A percentile compares a stretch with the other conserved stretches of the same genome.
phyloP scores from a whole-genome alignment of 2,888 invertebrate species.

The Agyllia agylla region DNA sequence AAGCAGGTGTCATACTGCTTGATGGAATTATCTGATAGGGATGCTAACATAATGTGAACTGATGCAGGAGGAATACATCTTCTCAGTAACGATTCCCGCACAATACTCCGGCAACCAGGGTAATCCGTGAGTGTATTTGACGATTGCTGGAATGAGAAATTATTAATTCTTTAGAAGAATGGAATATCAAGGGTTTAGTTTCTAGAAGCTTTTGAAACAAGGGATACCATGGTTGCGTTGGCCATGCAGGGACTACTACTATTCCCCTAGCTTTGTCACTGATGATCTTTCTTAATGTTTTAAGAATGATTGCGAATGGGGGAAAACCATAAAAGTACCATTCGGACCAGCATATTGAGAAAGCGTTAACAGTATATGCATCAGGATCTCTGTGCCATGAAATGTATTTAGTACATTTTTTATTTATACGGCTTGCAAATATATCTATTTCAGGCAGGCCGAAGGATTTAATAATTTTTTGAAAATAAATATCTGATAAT shows the following conservation, averaged over 20 bases:
- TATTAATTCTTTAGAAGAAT: not conserved
- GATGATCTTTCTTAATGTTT: not conserved
- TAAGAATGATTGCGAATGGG: constrained; percentile 2
- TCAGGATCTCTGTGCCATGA: constrained; percentile 36
- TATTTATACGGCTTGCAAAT: constrained; percentile 22
- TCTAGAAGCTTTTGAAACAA: not conserved
- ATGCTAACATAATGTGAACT: constrained; percentile 2
- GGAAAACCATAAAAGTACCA: constrained; percentile 9
- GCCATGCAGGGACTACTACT: constrained; percentile 4
- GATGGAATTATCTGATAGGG: not conserved
- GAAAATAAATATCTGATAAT: constrained; percentile 10
- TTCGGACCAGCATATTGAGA: not conserved
- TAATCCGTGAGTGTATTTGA: not conserved
- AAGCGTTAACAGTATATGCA: not conserved
- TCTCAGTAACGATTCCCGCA: not conserved
- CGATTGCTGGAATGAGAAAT: constrained; percentile 12
- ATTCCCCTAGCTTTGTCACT: constrained; percentile 5
- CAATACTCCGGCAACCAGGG: constrained; percentile 24
- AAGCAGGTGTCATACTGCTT: constrained; percentile 7
- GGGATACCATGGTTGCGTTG: constrained; percentile 9
- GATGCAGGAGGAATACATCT: not conserved
- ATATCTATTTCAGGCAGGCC: constrained; percentile 15
- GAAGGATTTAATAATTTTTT: not conserved
- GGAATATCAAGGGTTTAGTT: not conserved
- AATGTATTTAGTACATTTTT: constrained; percentile 22